Evolutionary conservation across 2,113 vertebrate genomes (phyloP), one percentile per base, ranked within the genome.

Genomic region (Echinops telfairi): DNA sequence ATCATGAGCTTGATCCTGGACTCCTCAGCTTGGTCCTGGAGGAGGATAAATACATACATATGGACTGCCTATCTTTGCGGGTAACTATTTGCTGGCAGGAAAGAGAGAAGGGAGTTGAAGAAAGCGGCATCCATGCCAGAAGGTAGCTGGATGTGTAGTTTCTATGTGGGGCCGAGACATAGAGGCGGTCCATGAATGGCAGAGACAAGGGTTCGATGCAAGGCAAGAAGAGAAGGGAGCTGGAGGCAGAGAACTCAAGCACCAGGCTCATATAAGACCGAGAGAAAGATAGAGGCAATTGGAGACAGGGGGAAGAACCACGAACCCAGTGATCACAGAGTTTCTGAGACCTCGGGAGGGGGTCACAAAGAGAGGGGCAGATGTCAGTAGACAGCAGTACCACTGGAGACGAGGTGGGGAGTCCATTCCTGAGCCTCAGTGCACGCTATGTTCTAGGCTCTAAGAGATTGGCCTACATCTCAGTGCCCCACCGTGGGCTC

Each of bases 171-270:
- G 20, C 33, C 36, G 53, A 0, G 1, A 29, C 68, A 20, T 1
- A 71, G 31, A 36, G 29, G 27, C 0, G 1, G 3, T 4, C 16
- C 53, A 36, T 6, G 53, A 43, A 27, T 1, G 70, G 58, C 20
- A 36, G 0, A 0, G 19, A n/a, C 23, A 29, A 68, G 6, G 23
- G 75, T 19, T 4, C 4, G 17, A 17, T 0, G 0, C 1, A 4
- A 47, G 80, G 62, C 17, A 15, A 22, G 33, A 10, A 9, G 8
- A 6, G 31, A 64, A 58, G 40, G 4, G 27, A 8, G 19, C 43
- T 20, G 47, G 36, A 78, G 84, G n/a, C 38, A 22, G 64, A 23
- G 64, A 23, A 9, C 58, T 62, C 1, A 0, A 64, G 68, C n/a
- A 36, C 19, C 1, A 31, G 64, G 2, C 2, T 15, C 53, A 10